Evolutionary conservation across 2,888 invertebrate genomes (phyloP).

Genomic region (Crioceris asparagi): DNA sequence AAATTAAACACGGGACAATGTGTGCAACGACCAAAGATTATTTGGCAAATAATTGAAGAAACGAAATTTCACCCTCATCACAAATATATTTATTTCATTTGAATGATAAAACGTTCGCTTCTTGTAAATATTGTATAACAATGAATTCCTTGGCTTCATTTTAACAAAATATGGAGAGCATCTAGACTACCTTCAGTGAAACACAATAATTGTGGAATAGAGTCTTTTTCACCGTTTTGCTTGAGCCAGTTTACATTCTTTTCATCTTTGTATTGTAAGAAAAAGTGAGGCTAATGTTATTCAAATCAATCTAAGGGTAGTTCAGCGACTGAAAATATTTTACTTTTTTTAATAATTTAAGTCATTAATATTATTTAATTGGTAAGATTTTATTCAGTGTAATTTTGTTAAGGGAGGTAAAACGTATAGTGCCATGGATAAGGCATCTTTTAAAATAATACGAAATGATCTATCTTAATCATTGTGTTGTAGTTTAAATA

Average conservation of each 20-base stretch:
- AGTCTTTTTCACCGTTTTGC: slow-evolving; percentile 30
- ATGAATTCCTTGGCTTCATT: slow-evolving; percentile 1
- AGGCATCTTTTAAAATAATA: slow-evolving; percentile 1
- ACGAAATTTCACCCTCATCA: no score
- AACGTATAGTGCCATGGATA: slow-evolving; percentile 1
- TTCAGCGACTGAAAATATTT: slow-evolving; percentile 17
- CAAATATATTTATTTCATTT: no score
- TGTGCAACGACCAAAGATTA: no score
- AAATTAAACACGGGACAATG: no score
- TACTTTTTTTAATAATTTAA: slow-evolving; percentile 8
- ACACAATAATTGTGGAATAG: slow-evolving; percentile 20
- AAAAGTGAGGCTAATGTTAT: slow-evolving; percentile 31
- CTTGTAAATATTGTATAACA: not conserved
- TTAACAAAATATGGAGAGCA: slow-evolving; percentile 2
- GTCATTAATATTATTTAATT: slow-evolving; percentile 11
- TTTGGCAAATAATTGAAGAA: no score
- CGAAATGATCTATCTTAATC: no score
- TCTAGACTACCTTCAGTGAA: no score
- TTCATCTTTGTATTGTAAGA: not conserved
- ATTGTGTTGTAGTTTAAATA: no score
- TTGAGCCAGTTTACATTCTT: slow-evolving; percentile 4
- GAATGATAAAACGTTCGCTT: not conserved
- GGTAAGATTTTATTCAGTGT: slow-evolving; percentile 18
- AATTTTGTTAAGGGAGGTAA: slow-evolving; percentile 12
- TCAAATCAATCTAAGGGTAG: slow-evolving; percentile 13